A percentile compares a stretch with the other conserved stretches of the same genome.
Evolutionary conservation across 2,113 vertebrate species (phyloP).

Genomic region (Rhinoderma darwinii): DNA sequence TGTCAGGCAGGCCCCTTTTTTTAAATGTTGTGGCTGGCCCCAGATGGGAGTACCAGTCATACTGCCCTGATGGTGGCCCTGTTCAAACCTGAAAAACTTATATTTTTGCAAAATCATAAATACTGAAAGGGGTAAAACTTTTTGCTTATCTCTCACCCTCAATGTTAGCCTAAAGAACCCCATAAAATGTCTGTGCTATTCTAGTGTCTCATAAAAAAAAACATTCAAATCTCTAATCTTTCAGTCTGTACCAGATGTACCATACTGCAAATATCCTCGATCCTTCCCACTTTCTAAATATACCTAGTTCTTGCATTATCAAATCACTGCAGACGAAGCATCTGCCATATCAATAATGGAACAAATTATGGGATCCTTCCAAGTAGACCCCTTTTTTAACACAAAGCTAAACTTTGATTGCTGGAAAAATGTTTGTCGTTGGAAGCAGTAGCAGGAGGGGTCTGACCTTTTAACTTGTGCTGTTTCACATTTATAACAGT

Average conservation of each 20-base stretch:
- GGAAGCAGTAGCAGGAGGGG: slow-evolving; percentile 64
- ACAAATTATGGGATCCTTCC: slow-evolving; percentile 55
- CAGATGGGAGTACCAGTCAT: too few species aligned
- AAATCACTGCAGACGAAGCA: slow-evolving; percentile 23
- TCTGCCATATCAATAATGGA: slow-evolving; percentile 47
- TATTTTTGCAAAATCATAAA: too few species aligned
- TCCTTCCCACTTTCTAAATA: slow-evolving; percentile 15
- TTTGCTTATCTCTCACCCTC: background rate
- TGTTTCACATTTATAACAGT: slow-evolving; percentile 72
- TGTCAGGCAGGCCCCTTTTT: too few species aligned
- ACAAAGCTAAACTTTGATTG: slow-evolving; percentile 59
- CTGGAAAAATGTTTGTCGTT: slow-evolving; percentile 65
- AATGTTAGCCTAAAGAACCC: background rate
- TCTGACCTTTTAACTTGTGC: slow-evolving; percentile 72
- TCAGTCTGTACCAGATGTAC: slow-evolving; percentile 30
- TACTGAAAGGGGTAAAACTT: fast-evolving
- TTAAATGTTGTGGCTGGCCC: too few species aligned
- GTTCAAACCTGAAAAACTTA: too few species aligned
- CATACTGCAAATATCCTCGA: slow-evolving; percentile 37
- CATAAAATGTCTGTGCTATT: background rate
- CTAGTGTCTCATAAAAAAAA: background rate
- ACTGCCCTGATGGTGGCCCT: too few species aligned
- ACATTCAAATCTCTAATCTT: slow-evolving; percentile 9
- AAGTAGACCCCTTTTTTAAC: slow-evolving; percentile 58
- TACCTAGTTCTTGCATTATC: slow-evolving; percentile 33